phyloP scores from a whole-genome alignment of 2,888 invertebrate genomes.

The Seira sanloemensis region DNA sequence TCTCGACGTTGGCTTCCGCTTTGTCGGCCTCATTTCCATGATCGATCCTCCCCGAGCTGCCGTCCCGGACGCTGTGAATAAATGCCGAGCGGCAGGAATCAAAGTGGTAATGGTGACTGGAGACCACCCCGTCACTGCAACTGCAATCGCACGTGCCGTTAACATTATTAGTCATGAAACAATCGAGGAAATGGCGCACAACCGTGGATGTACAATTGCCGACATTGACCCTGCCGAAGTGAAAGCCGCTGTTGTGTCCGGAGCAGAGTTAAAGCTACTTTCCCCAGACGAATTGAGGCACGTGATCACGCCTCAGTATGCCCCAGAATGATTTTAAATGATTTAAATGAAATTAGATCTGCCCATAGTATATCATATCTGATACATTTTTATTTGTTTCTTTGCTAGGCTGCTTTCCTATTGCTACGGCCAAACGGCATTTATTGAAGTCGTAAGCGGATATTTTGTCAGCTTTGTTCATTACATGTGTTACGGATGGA shows the following conservation, averaged over 20 bases:
- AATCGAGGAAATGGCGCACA: constrained; percentile 77
- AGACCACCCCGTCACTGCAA: constrained; percentile 87
- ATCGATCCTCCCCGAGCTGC: constrained; percentile 83
- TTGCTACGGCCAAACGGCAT: constrained; percentile 69
- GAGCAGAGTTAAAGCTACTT: constrained; percentile 76
- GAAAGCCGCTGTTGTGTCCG: constrained; percentile 78
- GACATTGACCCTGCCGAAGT: constrained; percentile 75
- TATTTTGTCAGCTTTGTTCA: constrained; percentile 69
- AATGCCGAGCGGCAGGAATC: constrained; percentile 86
- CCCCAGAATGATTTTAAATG: too few relatives aligned
- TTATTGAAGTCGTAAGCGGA: constrained; percentile 66
- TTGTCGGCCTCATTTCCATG: constrained; percentile 83
- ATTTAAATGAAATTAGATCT: too few relatives aligned
- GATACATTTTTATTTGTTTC: constrained; percentile 7
- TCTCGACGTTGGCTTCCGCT: constrained; percentile 80
- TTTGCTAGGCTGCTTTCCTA: constrained; percentile 65
- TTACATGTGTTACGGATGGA: constrained; percentile 68
- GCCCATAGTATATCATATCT: too few relatives aligned
- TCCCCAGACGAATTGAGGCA: constrained; percentile 73
- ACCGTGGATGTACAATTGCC: constrained; percentile 75
- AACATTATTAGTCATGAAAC: constrained; percentile 78
- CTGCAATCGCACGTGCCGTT: constrained; percentile 84
- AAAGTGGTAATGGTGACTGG: constrained; percentile 88
- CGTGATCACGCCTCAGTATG: too few relatives aligned
- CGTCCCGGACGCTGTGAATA: constrained; percentile 82